These are phyloP conservation scores for Agapornis roseicollis DNA, from an alignment of 2,113 vertebrate genomes.

Conservation along the genomic window DNA sequence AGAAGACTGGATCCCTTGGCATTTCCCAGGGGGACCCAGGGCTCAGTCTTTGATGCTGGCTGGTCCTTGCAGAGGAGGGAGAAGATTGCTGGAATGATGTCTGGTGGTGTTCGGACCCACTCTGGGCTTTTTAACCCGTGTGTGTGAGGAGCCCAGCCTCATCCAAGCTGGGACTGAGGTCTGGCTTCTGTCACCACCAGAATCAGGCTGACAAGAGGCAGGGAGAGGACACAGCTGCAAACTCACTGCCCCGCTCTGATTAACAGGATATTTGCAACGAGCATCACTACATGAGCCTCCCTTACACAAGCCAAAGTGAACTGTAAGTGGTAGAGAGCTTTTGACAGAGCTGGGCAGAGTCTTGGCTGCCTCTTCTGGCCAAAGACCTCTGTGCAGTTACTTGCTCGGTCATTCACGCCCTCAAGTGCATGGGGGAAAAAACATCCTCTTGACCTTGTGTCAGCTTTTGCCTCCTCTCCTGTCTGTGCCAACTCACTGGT, in stretches of 20 bases:
- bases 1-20: not conserved
- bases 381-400: not conserved
- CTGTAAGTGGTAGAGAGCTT: not conserved
- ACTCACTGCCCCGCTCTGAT: rapidly evolving
- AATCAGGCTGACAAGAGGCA: not conserved
- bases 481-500: rapidly evolving
- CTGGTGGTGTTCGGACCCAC: not conserved
- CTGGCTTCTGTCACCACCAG: not conserved
- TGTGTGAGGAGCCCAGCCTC: not conserved
- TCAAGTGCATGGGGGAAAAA: not conserved
- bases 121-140: not conserved
- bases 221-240: not conserved
- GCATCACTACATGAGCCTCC: rapidly evolving
- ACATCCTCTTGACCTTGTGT: not conserved
- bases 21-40: not conserved
- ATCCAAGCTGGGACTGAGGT: not conserved
- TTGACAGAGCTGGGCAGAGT: not conserved
- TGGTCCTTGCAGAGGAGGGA: not conserved
- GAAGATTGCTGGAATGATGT: not conserved
- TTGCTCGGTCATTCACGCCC: rapidly evolving
- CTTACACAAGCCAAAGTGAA: not conserved
- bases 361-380: not conserved
- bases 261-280: not conserved
- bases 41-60: rapidly evolving
- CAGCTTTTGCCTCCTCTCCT: not conserved